Evolutionary conservation across 2,888 invertebrate genomes (phyloP), one percentile per base, ranked within the genome.

Genomic region (Melieria crassipennis): DNA sequence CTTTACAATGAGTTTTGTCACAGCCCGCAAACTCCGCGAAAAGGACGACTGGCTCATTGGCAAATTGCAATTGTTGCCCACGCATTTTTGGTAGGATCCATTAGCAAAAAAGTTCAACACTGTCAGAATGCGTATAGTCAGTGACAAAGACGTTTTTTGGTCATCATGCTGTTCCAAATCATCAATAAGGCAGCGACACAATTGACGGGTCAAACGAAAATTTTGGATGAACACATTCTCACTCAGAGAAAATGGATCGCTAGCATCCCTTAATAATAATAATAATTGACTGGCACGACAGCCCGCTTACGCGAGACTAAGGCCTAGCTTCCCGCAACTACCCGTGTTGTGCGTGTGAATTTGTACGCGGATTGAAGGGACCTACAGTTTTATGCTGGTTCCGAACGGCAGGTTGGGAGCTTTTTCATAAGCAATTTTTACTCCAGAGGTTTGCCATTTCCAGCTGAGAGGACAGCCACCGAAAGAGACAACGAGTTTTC

Each of bases 61-160:
- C 11, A 42, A 42, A 7, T 46, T 48, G 50, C 10, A 64, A n/a
- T 64, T 64, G 48, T 57, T 69, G 16, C 69, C 58, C 10, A 69
- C 69, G 30, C 69, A 69, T 63, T 63, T 69, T 56, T 69, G 69
- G 45, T 67, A 67, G 9, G 58, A 67, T 4, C 67, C 46, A 60
- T 47, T n/a, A 7, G 7, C 58, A 57, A 43, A 52, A 43, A 69
- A 69, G 56, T 55, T 43, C 45, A 46, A 55, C 9, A 46, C 30
- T 11, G 64, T 30, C 46, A 70, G 63, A 70, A 70, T 13, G 5
- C 66, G 55, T 11, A 62, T 48, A 5, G 62, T 47, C 42, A 66
- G 56, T 10, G 66, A 61, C 9, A 66, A 11, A 11, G 66, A 66
- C 7, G 66, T 66, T 62, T 66, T 30, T 66, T 66, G 66, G 5